Base-by-base conservation (phyloP, 2,797 vertebrate genomes). In the Anas bernieri region DNA sequence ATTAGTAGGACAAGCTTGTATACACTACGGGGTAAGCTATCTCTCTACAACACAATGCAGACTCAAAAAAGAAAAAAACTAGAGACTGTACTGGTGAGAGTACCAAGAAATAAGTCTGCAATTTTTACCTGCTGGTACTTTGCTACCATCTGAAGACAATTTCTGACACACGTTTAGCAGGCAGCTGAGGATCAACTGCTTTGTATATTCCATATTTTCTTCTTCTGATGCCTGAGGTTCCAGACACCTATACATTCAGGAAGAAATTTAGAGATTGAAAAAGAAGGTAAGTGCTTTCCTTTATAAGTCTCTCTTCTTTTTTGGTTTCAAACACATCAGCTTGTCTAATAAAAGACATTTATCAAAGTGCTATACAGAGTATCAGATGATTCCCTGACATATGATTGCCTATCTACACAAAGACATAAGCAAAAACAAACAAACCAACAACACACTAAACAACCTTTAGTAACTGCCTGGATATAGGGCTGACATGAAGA, bases 131-230 rank as follows among this genome's bases (percentile, higher is more conserved):
- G 98, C 91, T 41, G 97, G 96, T 41, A 98, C 86, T 5, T 97
- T 97, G 46, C 94, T 93, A 18, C 98, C 98, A 5, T 98, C 97
- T 4, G 98, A 97, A 26, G 98, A 97, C 45, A 99, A 92, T 46
- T 98, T 99, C 87, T 98, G 98, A 97, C 98, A 99, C 96, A 99
- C 93, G 80, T 97, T 99, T 76, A 99, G 98, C 86, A 99, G 97
- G 73, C 99, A 99, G 96, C 98, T 98, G 81, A 99, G 99, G 94
- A 99, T 98, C 79, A 99, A 98, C 95, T 99, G 99, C 63, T 99
- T 99, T 90, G 98, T 99, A 96, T 99, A 99, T 96, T 99, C 99
- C 94, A 98, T 96, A 96, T 98, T 98, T 70, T 97, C 97, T 78
- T 98, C 97, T 31, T 98, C 98, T 0, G 54, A 92, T 7, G 97